Evolutionary conservation across 2,888 invertebrate genomes (phyloP), one percentile per base, ranked within the genome.

Genomic region (Antheraea yamamai): DNA sequence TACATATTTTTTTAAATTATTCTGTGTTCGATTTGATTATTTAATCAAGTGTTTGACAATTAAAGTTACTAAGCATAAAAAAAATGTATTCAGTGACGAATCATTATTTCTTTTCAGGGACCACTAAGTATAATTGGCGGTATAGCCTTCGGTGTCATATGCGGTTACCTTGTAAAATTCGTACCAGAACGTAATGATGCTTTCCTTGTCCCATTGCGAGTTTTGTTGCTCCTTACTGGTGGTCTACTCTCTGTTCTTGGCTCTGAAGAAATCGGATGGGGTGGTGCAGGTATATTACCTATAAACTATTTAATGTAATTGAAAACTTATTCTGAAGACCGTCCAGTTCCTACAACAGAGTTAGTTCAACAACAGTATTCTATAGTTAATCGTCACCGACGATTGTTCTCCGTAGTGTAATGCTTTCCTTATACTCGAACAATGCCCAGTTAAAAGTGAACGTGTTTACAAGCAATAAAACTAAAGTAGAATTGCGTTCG

Each of bases 241-340:
- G 98, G 98, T 6, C 92, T 98, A 78, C 95, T 98, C 81, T 97
- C 98, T 2, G 97, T 99, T 74, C 97, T 99, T 83, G 98, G 98
- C 18, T 98, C 98, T 81, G 97, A 98, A 81, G 95, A 96, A 77
- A 95, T 98, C 76, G 98, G 97, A 8, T 96, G 95, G 90, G 96
- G 96, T 78, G 96, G 96, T 6, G 96, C 96, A 79, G 96, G 95
- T 95, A 81, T 88, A 87, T 71, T 12, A 73, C 20, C 6, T 8
- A 39, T 0, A 30, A 58, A 30, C n/a, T 35, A 18, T 6, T 30
- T 73, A 30, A 58, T 30, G 10, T 18, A 73, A 30, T 18, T 73
- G 39, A 39, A 70, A 70, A 66, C 70, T 39, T 39, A 70, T 35
- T 70, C 30, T 30, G 16, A 12, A 39, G n/a, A 70, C 70, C 39